Base-by-base conservation (phyloP, 2,797 vertebrate genomes). In the Ctenochaetus hawaiiensis region DNA sequence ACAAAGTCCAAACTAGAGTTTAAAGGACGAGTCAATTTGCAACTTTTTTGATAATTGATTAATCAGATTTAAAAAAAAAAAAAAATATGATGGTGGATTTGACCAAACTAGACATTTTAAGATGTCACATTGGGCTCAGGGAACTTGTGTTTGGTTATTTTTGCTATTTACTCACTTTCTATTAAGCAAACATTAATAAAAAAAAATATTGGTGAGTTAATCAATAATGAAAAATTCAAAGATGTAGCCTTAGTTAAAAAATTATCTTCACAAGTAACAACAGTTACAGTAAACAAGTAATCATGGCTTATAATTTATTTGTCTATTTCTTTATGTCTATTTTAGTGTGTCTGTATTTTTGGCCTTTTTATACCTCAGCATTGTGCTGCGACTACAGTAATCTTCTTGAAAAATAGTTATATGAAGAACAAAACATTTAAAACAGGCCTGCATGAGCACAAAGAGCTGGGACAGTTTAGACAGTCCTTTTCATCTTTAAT, bases 401-500 rank as follows among this genome's bases (percentile, higher is more conserved):
- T 30, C 9, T 47, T 54, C 20, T 22, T 8, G 47, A 45, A 56
- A 34, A 18, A 1, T 18, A 66, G 11, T 41, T 9, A 9, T 12
- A 41, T 41, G 39, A 41, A 41, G 11, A 41, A 12, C 39, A 47
- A 72, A 56, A 0, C 53, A 51, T 1, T 22, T 43, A 23, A 47
- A 23, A 23, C 8, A 6, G 13, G 30, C 10, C 61, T 34, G 16
- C 51, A 10, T 41, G 17, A 7, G 48, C 63, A 48, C 4, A 22
- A 12, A 13, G 11, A 41, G 54, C 14, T 16, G 8, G 7, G 2
- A 23, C 16, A 20, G 11, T 41, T 69, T 26, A 48, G 43, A 67
- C 30, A 48, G 52, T 45, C 4, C 44, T 63, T 64, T 80, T 66
- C 17, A 70, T 69, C 57, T 62, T 72, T 80, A 81, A 65, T 72